Base-by-base conservation (phyloP, 2,797 vertebrate species). In the Dryobates pubescens region DNA sequence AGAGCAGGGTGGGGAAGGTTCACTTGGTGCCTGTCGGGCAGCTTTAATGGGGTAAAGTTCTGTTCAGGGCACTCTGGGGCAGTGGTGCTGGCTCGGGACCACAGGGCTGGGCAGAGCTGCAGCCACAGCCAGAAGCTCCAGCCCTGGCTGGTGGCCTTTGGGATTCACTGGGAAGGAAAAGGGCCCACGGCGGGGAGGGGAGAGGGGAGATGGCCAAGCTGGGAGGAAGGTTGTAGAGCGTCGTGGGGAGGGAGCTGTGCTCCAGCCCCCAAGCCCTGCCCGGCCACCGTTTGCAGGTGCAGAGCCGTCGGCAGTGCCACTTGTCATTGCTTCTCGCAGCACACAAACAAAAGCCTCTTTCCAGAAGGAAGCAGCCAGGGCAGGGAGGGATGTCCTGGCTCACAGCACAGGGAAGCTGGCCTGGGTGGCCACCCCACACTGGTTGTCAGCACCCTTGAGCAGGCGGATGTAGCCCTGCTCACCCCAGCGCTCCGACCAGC, bases 391-490 rank as follows among this genome's bases (percentile, higher is more conserved):
- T 3, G 63, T n/a, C 26, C 63, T 16, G 41, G 84, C 67, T 92
- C 94, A 94, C 49, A 70, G 32, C 49, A 34, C 3, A 0, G 96
- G 95, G 56, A 79, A 96, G 51, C 92, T 94, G 64, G 82, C 94
- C 17, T 82, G 78, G 13, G 8, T 93, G 73, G 94, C 92, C 67
- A 96, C 95, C 9, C 95, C 95, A 0, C 96, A 95, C 24, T 67
- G 95, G 68, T 96, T 96, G 56, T 23, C 1, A 1, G 9, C 4
- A 0, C 62, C 89, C 56, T 94, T 94, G n/a, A n/a, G 73, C 94
- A 96, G 62, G 14, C 62, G 59, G 53, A 96, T 61, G 87, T 95
- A 94, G 53, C 95, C 96, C 32, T 19, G 32, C 54, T 93, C 71
- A 0, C 95, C 96, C 95, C 96, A 96, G 7, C 1, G 2, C 65